Base-by-base conservation (phyloP, 1,140 invertebrate genomes). In the Rhagoletis pomonella region DNA sequence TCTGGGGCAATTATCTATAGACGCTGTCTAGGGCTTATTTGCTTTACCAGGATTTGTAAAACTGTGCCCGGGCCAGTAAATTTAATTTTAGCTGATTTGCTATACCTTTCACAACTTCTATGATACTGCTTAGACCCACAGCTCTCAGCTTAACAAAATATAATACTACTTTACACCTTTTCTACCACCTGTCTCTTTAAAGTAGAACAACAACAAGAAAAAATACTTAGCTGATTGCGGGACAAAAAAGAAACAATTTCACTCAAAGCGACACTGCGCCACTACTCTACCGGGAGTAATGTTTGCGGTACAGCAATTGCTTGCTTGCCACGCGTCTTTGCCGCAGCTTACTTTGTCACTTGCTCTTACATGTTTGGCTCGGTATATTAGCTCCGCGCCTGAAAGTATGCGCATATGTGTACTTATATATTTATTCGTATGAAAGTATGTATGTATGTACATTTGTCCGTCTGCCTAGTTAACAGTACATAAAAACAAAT, bases 401-500 rank as follows among this genome's bases (percentile, higher is more conserved):
- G 67, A 44, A 73, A 4, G 67, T 73, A 73, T 47, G 12, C 12
- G 10, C 67, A 47, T 19, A 73, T 69, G 10, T 7, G 65, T 42
- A 10, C 4, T 14, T 14, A 10, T 29, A 29, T 39, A 19, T 19
- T 67, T 67, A 4, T 9, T 7, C 65, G 39, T 29, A 19, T 42
- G 65, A 39, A 67, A 12, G 65, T 67, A 73, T 47, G 12, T 47
- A 14, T 42, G n/a, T 42, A 73, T 69, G 14, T 47, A 65, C 65
- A 42, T 55, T 9, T 67, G 47, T 69, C 55, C 69, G 86, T 69
- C 14, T 69, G 17, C 44, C 14, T 58, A 65, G 29, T 60, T 67
- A 47, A 7, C 86, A 86, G 59, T 42, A 65, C 19, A 47, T 85
- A 89, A 90, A 73, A 90, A 90, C 89, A 90, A 91, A 91, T 90